Base-by-base conservation (phyloP, 2,888 invertebrate species). In the Ommatoiulus sabulosus region DNA sequence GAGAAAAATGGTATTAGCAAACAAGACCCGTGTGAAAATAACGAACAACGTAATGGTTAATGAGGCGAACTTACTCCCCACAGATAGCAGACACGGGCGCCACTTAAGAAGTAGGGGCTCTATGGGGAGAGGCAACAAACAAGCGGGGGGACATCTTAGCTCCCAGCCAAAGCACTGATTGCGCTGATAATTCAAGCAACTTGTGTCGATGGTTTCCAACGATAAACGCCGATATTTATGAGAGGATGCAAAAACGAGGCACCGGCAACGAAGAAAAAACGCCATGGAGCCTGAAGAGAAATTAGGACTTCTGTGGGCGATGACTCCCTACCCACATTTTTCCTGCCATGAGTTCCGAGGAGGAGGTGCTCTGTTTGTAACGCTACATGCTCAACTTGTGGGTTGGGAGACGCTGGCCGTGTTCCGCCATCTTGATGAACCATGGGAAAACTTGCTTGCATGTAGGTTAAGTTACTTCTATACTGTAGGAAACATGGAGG, bases 201-300 rank as follows among this genome's bases (percentile, higher is more conserved):
- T 63, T 63, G 63, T 63, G 63, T 63, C 63, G 63, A 63, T 63
- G 63, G n/a, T 63, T 63, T 20, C 3, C 63, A 15, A 63, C n/a
- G 63, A 63, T 63, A 63, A 63, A 63, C n/a, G 63, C n/a, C 63
- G 8, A 63, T 63, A 63, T 63, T 63, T 63, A 63, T 63, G 63
- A 63, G 63, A 20, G 20, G 20, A 63, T 63, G 20, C 57, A 15
- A 63, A 20, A 63, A 63, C 63, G 20, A 63, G 12, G 52, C 52
- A 15, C 0, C 35, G 35, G 35, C 35, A 35, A 35, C 35, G 35
- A 52, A 35, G 2, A 52, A 52, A 52, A 52, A 10, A 52, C 10
- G 15, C 52, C 52, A 35, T 35, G 35, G 35, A 52, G 52, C 52
- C 52, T 52, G 15, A 15, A 52, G 52, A 52, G 52, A 52, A 52